A percentile compares a stretch with the other conserved stretches of the same genome.
Evolutionary conservation across 2,888 invertebrate species (phyloP).

Genomic region (Scaptomyza polygonia): DNA sequence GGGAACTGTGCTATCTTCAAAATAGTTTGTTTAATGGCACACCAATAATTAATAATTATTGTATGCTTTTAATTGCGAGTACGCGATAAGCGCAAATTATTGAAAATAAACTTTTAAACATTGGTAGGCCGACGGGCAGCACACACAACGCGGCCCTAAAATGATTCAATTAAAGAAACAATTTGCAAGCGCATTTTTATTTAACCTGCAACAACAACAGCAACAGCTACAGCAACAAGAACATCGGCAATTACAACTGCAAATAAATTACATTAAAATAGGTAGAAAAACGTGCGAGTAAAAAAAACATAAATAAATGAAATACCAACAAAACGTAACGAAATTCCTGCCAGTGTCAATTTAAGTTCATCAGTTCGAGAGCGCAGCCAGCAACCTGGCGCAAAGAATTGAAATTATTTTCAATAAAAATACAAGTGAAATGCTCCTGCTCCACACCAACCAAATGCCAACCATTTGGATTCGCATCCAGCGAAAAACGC

Average conservation of each 20-base stretch:
- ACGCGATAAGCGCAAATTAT: conserved; percentile 69
- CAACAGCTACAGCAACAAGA: conserved; percentile 25
- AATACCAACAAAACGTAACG: conserved; percentile 47
- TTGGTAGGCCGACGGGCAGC: conserved; percentile 26
- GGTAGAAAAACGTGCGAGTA: conserved; percentile 43
- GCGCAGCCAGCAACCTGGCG: conserved; percentile 12
- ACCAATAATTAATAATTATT: conserved; percentile 52
- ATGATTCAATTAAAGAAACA: conserved; percentile 79
- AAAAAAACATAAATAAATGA: conserved; percentile 23
- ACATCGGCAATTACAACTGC: conserved; percentile 65
- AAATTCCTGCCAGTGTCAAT: conserved; percentile 68
- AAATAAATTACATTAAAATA: conserved; percentile 78
- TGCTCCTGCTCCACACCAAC: conserved; percentile 3
- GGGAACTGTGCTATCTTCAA: conserved; percentile 20
- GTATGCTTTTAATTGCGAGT: conserved; percentile 62
- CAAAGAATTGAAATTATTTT: conserved; percentile 60
- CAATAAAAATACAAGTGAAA: conserved; percentile 53
- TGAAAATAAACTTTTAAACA: conserved; percentile 58
- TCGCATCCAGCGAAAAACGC: conserved; percentile 38
- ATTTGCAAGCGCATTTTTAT: conserved; percentile 61
- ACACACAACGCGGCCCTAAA: conserved; percentile 25
- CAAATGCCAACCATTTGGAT: too few relatives aligned
- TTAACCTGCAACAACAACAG: conserved; percentile 18
- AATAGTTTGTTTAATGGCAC: conserved; percentile 21
- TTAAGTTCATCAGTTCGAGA: conserved; percentile 75